phyloP scores from a whole-genome alignment of 92 coral and sea anemone species.

The Muricea muricata region DNA sequence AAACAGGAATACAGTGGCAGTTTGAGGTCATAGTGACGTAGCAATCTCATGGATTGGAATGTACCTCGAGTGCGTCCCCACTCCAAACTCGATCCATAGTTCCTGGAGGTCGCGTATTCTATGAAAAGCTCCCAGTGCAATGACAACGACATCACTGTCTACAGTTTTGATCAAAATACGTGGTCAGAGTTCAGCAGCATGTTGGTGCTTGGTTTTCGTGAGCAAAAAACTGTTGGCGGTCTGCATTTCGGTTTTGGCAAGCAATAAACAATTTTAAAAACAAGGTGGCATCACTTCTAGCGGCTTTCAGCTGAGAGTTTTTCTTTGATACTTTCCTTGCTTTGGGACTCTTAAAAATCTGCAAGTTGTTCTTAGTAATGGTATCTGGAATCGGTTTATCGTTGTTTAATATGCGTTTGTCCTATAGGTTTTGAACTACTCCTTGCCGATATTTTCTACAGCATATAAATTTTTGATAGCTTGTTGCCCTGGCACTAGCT shows the following conservation, averaged over 20 bases:
- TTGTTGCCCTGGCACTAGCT: not conserved
- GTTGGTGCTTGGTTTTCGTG: conserved; percentile 29
- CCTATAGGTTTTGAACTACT: conserved; percentile 1
- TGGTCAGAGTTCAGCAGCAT: not conserved
- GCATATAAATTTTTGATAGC: not conserved
- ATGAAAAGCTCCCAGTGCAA: not conserved
- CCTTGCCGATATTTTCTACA: not conserved
- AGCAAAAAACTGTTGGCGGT: conserved; percentile 17
- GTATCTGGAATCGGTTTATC: conserved; percentile 1
- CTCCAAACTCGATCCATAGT: conserved; percentile 1
- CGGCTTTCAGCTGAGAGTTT: not conserved
- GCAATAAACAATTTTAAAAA: conserved; percentile 10
- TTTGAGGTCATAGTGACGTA: not conserved
- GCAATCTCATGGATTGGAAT: not conserved
- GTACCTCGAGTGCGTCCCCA: not conserved
- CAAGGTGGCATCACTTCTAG: conserved; percentile 33
- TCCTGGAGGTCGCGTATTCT: not conserved
- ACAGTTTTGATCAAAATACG: conserved; percentile 8
- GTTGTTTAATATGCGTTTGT: conserved; percentile 8
- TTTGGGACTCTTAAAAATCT: not conserved
- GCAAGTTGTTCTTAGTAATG: not conserved
- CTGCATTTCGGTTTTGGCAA: conserved; percentile 25
- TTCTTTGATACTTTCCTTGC: not conserved
- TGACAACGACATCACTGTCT: conserved; percentile 12
- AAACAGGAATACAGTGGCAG: not conserved